Evolutionary conservation across 2,888 invertebrate genomes (phyloP), one percentile per base, ranked within the genome.

Genomic region (Agrotis clavis): DNA sequence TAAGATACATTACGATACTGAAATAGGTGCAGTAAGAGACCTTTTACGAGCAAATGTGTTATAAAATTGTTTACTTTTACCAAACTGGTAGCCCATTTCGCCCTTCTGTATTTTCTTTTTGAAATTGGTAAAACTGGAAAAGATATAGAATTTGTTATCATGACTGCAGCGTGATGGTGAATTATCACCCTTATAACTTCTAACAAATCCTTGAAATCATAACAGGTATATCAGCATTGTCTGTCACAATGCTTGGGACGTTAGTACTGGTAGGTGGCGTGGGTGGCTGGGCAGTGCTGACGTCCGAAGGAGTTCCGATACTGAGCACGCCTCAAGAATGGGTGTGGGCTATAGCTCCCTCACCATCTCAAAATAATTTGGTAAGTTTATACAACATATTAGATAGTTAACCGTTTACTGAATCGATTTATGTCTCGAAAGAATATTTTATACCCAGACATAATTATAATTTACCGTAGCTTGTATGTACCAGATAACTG

Each of bases 261-360:
- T 76, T 96, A 66, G 91, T 96, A 19, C 79, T 96, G 19, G 94
- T 95, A 0, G 96, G 95, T 0, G 96, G 96, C 0, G 91, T 92
- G 0, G 96, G 95, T 0, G 96, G 96, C 4, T 96, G 96, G 96
- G 90, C 92, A 1, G 91, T 94, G 21, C 87, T 96, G 5, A 96
- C 96, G 0, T 89, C 94, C 0, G 96, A 96, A 77, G 96, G 96
- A 0, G 93, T 95, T 1, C 84, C 92, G 0, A 90, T 96, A 41
- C 72, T 93, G 9, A 91, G 76, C 66, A 96, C 95, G 0, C 87
- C 90, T 0, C 92, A 94, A 60, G 96, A 96, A 77, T 96, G 96
- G 96, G 94, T 96, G 14, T 96, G 96, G 96, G 89, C 92, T 4
- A 86, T 95, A 4, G 90, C 92, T 1, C 94, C 96, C 0, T 94